Evolutionary conservation across 2,888 invertebrate species (phyloP).

Genomic region (Lithophane ornitopus): DNA sequence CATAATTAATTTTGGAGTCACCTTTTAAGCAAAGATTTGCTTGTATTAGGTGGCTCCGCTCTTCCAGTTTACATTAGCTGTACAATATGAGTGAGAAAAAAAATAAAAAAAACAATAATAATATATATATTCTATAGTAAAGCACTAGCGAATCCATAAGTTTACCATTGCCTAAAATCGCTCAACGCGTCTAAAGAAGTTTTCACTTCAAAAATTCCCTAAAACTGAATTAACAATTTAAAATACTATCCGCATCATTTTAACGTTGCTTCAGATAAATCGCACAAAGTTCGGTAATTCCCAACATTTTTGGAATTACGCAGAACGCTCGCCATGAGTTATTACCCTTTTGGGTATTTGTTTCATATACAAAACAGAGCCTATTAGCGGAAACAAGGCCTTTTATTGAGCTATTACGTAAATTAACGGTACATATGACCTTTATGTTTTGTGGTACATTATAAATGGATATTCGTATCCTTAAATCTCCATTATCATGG

Average conservation of each 20-base stretch:
- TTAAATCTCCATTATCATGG: constrained; percentile 64
- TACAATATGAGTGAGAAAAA: too few species aligned
- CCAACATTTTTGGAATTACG: constrained; percentile 71
- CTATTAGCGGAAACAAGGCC: constrained; percentile 69
- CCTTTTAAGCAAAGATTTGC: too few species aligned
- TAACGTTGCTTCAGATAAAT: constrained; percentile 43
- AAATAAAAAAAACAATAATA: too few species aligned
- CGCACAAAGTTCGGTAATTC: constrained; percentile 68
- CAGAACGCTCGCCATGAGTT: constrained; percentile 69
- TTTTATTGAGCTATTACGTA: constrained; percentile 74
- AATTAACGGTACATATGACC: constrained; percentile 72
- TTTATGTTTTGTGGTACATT: constrained; percentile 60
- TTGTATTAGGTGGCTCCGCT: too few species aligned
- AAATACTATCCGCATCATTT: constrained; percentile 51
- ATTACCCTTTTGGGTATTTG: constrained; percentile 72
- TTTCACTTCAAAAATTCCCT: background rate
- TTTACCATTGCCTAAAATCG: too few species aligned
- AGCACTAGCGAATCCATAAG: too few species aligned
- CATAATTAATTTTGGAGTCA: too few species aligned
- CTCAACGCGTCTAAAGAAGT: too few species aligned
- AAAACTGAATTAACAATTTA: background rate
- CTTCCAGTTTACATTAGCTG: too few species aligned
- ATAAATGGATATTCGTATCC: constrained; percentile 61
- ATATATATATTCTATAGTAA: too few species aligned
- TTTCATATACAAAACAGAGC: constrained; percentile 71